Evolutionary conservation across 2,888 invertebrate genomes (phyloP).

Genomic region (Zygaena filipendulae): DNA sequence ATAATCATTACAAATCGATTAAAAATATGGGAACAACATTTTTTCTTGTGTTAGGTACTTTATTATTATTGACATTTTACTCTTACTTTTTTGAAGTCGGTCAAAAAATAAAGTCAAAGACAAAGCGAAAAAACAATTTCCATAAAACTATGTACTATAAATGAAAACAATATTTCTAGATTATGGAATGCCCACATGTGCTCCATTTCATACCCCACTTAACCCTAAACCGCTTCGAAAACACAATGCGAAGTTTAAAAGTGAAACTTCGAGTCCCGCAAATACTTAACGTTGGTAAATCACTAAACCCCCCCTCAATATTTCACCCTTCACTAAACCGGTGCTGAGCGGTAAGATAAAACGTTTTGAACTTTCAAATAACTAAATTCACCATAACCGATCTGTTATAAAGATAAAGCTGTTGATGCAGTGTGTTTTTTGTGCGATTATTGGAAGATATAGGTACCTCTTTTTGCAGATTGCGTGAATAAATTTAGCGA

Average conservation of each 20-base stretch:
- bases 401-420: slow-evolving; percentile 9
- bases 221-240: slow-evolving; percentile 20
- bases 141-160: slow-evolving; percentile 34
- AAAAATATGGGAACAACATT: too few relatives aligned
- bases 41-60: background rate
- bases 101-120: background rate
- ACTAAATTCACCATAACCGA: slow-evolving; percentile 19
- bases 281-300: slow-evolving; percentile 28
- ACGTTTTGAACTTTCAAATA: slow-evolving; percentile 20
- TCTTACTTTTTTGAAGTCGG: background rate
- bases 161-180: slow-evolving; percentile 39
- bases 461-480: too few relatives aligned
- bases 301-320: slow-evolving; percentile 30
- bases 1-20: too few relatives aligned
- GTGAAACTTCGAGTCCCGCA: slow-evolving; percentile 48
- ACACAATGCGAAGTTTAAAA: slow-evolving; percentile 30
- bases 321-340: slow-evolving; percentile 42
- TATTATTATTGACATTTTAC: background rate
- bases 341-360: slow-evolving; percentile 19
- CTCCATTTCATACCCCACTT: slow-evolving; percentile 23
- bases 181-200: slow-evolving; percentile 23
- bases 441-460: background rate
- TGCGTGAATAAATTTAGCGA: too few relatives aligned
- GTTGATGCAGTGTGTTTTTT: too few relatives aligned
- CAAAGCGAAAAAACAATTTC: slow-evolving; percentile 19